Evolutionary conservation across 1,140 invertebrate genomes (phyloP), one percentile per base, ranked within the genome.

Genomic region (Cotesia glomerata): DNA sequence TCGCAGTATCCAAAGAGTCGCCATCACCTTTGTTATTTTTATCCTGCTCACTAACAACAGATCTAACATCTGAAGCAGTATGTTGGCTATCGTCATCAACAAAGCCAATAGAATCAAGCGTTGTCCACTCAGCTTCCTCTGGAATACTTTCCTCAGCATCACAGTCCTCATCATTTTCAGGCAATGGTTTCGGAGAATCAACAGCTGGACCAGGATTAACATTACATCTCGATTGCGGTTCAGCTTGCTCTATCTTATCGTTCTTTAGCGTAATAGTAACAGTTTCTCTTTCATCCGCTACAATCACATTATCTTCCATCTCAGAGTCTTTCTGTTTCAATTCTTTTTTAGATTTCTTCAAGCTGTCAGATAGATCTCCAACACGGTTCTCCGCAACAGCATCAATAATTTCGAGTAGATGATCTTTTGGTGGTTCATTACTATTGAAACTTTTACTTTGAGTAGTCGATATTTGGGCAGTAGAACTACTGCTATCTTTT

Each of bases 351-450:
- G 5, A 4, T 34, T 11, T 2, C 14, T 14, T 34, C 14, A 9
- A 54, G n/a, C 16, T 13, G 0, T 45, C 18, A 3, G 71, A 70
- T 26, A 78, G 65, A 56, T 72, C 39, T 5, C 58, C 26, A 18
- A 45, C 36, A 51, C 64, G 72, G 36, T 78, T 79, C 7, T 79
- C 73, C 1, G 79, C 73, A 3, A 83, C 80, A 0, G 76, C 79
- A 39, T 83, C 75, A 49, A 82, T 82, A 3, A 77, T 73, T 14
- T 82, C 78, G 0, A 76, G 73, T 0, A 80, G 58, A 26, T 83
- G 62, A 18, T 64, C 34, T 16, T 14, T 64, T 64, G 39, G 7
- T 18, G 78, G 34, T 77, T 77, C 49, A 54, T 3, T 8, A 14
- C 9, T 26, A 34, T 36, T 71, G 32, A 5, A 1, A 52, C 0